A percentile compares a stretch with the other conserved stretches of the same genome.
Evolutionary conservation across 2,113 vertebrate species (phyloP).

Genomic region (Natator depressus): DNA sequence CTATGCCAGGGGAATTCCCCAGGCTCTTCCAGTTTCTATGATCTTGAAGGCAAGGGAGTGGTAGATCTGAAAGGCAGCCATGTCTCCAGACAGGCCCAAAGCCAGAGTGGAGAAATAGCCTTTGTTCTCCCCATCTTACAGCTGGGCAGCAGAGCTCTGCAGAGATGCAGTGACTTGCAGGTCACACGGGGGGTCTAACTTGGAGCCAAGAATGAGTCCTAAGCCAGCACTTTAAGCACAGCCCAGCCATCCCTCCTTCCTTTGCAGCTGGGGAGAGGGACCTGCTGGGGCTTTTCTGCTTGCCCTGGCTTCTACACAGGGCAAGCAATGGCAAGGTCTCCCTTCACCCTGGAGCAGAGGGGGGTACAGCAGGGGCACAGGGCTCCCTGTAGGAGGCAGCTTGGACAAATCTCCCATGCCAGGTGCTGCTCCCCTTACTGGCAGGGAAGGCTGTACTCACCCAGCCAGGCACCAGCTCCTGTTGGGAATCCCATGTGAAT

Average conservation of each 20-base stretch:
- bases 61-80: background rate
- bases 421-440: background rate
- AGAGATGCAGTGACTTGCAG: background rate
- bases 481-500: background rate
- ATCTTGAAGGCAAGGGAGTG: background rate
- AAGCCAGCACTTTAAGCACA: background rate
- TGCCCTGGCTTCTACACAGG: too few relatives aligned
- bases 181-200: background rate
- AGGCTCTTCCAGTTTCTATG: background rate
- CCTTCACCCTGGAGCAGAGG: background rate
- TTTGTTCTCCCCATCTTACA: background rate
- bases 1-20: background rate
- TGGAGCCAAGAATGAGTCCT: background rate
- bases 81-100: background rate
- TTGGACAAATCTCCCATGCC: background rate
- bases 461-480: background rate
- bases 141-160: background rate
- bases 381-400: background rate
- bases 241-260: background rate
- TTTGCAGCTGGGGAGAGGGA: background rate
- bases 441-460: background rate
- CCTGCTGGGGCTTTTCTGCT: background rate
- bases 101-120: background rate
- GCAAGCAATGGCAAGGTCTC: background rate
- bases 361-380: background rate